These are phyloP conservation scores for Crax fasciolata DNA, from an alignment of 2,797 vertebrate species.

Conservation along the genomic window DNA sequence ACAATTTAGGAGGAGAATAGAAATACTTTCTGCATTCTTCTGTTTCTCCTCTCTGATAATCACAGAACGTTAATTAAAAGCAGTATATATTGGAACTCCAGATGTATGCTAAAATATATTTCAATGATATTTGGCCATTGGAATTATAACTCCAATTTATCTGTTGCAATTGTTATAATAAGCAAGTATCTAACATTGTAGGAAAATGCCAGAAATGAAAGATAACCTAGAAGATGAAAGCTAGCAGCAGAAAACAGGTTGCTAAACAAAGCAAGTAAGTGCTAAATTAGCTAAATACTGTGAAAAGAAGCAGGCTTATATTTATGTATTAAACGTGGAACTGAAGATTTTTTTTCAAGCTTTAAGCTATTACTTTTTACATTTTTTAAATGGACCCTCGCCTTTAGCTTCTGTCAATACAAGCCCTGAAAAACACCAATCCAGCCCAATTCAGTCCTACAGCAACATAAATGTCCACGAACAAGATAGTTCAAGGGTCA, in stretches of 20 bases:
- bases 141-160: neutral
- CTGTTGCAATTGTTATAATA: neutral
- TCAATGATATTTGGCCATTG: neutral
- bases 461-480: neutral
- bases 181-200: neutral
- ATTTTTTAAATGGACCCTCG: neutral
- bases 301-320: neutral
- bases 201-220: neutral
- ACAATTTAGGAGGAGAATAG: neutral
- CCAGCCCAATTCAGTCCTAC: neutral
- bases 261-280: neutral
- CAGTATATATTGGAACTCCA: neutral
- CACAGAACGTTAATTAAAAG: neutral
- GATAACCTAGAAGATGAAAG: neutral
- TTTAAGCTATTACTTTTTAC: neutral
- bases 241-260: neutral
- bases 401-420: neutral
- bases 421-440: neutral
- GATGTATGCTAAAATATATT: neutral
- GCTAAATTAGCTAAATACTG: neutral
- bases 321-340: neutral
- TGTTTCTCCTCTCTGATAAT: neutral
- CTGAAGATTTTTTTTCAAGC: neutral
- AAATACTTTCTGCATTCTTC: neutral
- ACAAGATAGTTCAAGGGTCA: neutral